These are phyloP conservation scores for Taeniopygia guttata DNA, from an alignment of 2,797 vertebrate species.

Conservation along the genomic window DNA sequence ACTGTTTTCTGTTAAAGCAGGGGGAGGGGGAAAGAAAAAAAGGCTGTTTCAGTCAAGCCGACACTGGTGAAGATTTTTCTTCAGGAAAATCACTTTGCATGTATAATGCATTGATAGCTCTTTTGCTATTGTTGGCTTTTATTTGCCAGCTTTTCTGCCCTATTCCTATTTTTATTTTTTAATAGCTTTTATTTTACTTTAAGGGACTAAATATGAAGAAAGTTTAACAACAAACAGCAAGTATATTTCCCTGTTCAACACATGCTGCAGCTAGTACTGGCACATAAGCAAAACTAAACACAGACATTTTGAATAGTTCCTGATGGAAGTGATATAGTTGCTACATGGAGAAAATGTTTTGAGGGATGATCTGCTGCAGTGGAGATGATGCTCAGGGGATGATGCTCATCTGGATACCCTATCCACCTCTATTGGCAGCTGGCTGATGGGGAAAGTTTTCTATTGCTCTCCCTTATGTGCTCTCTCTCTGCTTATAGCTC, in stretches of 20 bases:
- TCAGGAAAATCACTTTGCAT: neutral
- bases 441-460: neutral
- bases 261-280: neutral
- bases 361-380: neutral
- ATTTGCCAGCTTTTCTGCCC: neutral
- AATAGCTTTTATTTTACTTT: neutral
- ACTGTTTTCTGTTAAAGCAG: neutral
- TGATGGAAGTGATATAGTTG: neutral
- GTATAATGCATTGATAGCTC: neutral
- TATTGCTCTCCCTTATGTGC: rapidly evolving
- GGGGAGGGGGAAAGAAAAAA: neutral
- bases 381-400: neutral
- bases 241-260: neutral
- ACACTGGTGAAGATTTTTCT: neutral
- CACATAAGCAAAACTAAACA: neutral
- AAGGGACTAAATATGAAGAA: neutral
- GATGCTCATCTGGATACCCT: neutral
- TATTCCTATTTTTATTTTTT: neutral
- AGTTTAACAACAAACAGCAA: neutral
- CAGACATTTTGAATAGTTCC: neutral
- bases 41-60: neutral
- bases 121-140: neutral
- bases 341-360: neutral
- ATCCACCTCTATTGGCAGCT: neutral
- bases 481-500: neutral